Evolutionary conservation across 2,113 vertebrate species (phyloP), one percentile per base, ranked within the genome.

Genomic region (Strix uralensis): DNA sequence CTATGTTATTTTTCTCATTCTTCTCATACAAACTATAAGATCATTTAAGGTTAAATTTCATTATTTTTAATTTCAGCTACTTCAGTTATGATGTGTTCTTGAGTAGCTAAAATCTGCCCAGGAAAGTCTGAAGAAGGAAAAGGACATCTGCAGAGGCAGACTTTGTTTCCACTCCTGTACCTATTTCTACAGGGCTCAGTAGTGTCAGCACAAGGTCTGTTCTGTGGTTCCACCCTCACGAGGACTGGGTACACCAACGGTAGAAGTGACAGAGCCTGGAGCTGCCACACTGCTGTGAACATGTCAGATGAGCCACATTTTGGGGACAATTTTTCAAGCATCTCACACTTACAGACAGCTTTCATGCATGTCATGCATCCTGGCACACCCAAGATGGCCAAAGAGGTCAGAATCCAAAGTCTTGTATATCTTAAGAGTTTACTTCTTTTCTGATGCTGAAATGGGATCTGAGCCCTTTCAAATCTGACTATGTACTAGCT

Each of bases 191-290:
- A 49, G 52, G 66, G 16, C 23, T 52, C 23, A n/a, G 17, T n/a
- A 40, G 23, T 15, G 14, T 8, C 10, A 1, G 14, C 26, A 26
- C 15, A 30, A 54, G 51, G 47, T 9, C 47, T 77, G 44, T 11
- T 74, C 49, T 27, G 17, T 30, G 13, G 8, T 77, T 84, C 22
- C 47, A 54, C 6, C 11, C 7, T 30, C 26, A 23, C 0, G 0
- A 62, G 27, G 23, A 47, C 14, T 22, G 8, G 5, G 14, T 44
- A 8, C 20, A 47, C 13, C 34, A 38, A 3, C 0, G 0, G 5
- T 1, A 15, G 18, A 73, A 36, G 46, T 57, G 32, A 44, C 46
- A 1, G 8, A 44, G 13, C 30, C 55, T 20, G 27, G 57, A 71
- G 40, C 18, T 75, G 65, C 10, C 20, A 11, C 7, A 5, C 11